A percentile compares a stretch with the other conserved stretches of the same genome.
Evolutionary conservation across 2,797 vertebrate genomes (phyloP).

Genomic region (Acanthurus leucopareius): DNA sequence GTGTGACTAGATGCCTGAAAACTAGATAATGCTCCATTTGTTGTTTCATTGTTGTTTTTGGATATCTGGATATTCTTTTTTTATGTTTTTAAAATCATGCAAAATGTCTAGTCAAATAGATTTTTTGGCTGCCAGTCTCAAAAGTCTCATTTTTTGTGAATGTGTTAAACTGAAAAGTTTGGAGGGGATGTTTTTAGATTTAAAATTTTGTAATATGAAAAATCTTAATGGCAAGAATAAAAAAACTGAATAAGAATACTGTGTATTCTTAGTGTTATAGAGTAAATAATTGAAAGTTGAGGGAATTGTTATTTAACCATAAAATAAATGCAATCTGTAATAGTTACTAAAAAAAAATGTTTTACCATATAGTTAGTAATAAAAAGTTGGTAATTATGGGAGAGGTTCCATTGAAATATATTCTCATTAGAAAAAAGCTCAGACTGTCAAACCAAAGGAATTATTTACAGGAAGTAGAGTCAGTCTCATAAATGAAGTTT

Average conservation of each 20-base stretch:
- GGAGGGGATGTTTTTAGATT: no score
- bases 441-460: no score
- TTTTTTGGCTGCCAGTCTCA: slow-evolving; percentile 6
- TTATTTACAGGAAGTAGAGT: no score
- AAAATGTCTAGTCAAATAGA: background rate
- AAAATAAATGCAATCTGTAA: no score
- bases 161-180: background rate
- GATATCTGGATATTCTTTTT: background rate
- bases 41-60: background rate
- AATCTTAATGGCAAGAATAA: background rate
- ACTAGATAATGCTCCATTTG: background rate
- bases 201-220: background rate
- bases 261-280: background rate
- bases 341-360: no score
- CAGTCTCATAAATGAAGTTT: no score
- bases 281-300: no score
- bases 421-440: no score
- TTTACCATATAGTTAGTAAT: no score
- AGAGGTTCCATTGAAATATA: no score
- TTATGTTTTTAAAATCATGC: background rate
- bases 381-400: no score
- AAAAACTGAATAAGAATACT: background rate
- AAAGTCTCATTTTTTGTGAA: slow-evolving; percentile 5
- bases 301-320: no score
- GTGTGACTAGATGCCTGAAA: background rate